Evolutionary conservation across 2,797 vertebrate genomes (phyloP).

Genomic region (Cossypha caffra): DNA sequence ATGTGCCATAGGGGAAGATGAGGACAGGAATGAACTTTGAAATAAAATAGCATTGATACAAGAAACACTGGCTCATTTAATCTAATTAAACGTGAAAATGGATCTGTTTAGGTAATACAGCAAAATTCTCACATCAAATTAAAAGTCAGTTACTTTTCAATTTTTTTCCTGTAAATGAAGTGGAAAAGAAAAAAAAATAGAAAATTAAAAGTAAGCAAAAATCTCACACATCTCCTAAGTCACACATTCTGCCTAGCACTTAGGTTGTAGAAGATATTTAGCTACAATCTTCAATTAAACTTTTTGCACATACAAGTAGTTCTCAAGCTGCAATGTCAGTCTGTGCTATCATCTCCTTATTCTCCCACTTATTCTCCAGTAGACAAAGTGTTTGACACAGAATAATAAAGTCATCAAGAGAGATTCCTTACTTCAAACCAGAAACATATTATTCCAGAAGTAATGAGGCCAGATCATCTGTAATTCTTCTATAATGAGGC

Average conservation of each 20-base stretch:
- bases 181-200: not conserved
- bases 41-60: not conserved
- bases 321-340: not conserved
- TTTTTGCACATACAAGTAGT: not conserved
- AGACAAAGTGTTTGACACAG: not conserved
- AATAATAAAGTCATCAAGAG: not conserved
- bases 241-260: not conserved
- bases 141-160: not conserved
- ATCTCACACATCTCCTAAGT: not conserved
- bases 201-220: not conserved
- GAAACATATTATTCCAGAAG: not conserved
- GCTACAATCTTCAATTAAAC: not conserved
- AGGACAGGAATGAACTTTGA: not conserved
- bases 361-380: not conserved
- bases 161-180: not conserved
- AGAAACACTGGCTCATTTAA: not conserved
- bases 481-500: not conserved
- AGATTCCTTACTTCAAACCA: not conserved
- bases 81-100: not conserved
- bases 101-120: not conserved
- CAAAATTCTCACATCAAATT: not conserved
- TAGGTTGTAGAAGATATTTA: not conserved
- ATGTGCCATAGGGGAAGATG: not conserved
- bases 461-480: not conserved
- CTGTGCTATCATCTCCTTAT: not conserved